These are phyloP conservation scores for Anser brachyrhynchus DNA, from an alignment of 2,113 vertebrate species.

Conservation along the genomic window DNA sequence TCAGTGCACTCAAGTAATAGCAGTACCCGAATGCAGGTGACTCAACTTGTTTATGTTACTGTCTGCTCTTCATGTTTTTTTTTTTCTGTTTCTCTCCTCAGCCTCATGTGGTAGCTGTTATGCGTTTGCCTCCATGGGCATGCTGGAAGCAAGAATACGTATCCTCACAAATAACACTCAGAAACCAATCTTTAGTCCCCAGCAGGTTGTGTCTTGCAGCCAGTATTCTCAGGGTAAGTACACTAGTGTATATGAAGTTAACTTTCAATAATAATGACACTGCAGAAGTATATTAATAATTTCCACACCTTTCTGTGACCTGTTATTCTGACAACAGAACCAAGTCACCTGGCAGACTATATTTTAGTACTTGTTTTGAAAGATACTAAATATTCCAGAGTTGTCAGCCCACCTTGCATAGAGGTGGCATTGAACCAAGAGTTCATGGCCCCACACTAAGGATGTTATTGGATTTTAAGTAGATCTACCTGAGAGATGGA, in stretches of 20 bases:
- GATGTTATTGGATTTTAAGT: neutral
- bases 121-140: constrained; percentile 90
- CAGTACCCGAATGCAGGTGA: neutral
- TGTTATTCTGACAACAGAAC: too few species aligned
- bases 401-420: neutral
- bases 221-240: constrained; percentile 91
- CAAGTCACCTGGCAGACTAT: neutral
- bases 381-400: neutral
- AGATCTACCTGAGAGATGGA: neutral
- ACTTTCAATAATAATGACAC: neutral
- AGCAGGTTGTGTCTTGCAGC: constrained; percentile 94
- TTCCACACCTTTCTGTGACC: neutral
- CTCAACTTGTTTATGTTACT: neutral
- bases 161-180: constrained; percentile 90
- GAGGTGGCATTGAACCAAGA: neutral
- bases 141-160: constrained; percentile 92
- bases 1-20: neutral
- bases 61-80: neutral
- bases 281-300: neutral
- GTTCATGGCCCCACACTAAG: neutral
- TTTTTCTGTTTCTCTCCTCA: constrained; percentile 27
- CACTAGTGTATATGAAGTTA: neutral
- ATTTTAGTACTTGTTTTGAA: neutral
- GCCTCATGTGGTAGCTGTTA: constrained; percentile 94
- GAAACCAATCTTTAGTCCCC: constrained; percentile 86